Base-by-base conservation (phyloP, 2,797 vertebrate genomes). In the Remorina albescens region DNA sequence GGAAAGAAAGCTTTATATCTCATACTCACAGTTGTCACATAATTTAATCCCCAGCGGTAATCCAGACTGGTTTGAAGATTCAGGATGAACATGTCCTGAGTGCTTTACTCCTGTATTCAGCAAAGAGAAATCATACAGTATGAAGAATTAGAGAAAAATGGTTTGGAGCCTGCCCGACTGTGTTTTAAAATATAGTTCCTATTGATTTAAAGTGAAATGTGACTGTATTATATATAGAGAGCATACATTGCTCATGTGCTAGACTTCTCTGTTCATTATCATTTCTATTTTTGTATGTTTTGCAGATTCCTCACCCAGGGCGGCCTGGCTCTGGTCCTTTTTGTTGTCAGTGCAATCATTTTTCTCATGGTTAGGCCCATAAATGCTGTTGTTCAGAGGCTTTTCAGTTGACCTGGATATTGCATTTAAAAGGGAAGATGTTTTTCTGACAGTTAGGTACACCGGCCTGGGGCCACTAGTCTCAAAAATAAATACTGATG, bases 21-120 rank as follows among this genome's bases (percentile, higher is more conserved):
- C 16, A 64, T 82, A 96, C 97, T 96, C 88, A 98, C 97, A 93
- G 41, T 93, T 94, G 69, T 96, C 94, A 78, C 92, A 86, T 89
- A 96, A 94, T 81, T 93, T 89, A 68, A 97, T 84, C 78, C 86
- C 93, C 41, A 96, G 89, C 26, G 97, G 97, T 71, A 97, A 82
- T 50, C 85, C 90, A 61, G 90, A 79, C 30, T 69, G 65, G 36
- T 78, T 74, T 34, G 54, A 71, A 50, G 64, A n/a, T 18, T 58
- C 37, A 8, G 5, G 92, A 91, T 34, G 85, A 32, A 21, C 91
- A 65, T 91, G 89, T 46, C 88, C 70, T 39, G 70, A 30, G 39
- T 28, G 44, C 61, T 23, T 65, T 61, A 44, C 94, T 93, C 84
- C 94, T 95, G 79, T 76, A 11, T 94, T 95, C 67, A 37, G 71